A percentile compares a stretch with the other conserved stretches of the same genome.
Conservation (phyloP, 2,888 invertebrate genomes). For the Drosophila anceps region DNA sequence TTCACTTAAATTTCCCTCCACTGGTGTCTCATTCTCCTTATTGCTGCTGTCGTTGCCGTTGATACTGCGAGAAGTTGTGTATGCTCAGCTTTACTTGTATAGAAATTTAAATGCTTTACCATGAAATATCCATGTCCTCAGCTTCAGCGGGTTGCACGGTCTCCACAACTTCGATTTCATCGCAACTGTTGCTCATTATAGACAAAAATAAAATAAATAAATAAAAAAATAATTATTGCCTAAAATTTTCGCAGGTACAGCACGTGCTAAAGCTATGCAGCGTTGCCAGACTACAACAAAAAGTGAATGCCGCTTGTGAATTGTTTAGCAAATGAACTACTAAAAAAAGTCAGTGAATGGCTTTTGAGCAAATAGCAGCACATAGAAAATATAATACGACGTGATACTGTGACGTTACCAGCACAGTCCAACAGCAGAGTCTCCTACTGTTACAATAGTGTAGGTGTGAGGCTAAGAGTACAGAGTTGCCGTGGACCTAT, state of each 20-base stretch:
- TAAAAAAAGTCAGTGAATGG: background rate
- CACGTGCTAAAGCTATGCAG: slow-evolving; percentile 6
- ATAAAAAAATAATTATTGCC: background rate
- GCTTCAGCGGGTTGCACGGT: too few relatives aligned
- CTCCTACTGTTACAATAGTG: background rate
- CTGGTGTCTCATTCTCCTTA: slow-evolving; percentile 1
- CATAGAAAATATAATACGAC: too few relatives aligned
- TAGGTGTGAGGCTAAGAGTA: background rate
- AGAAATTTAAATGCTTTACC: slow-evolving; percentile 5
- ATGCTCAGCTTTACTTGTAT: too few relatives aligned
- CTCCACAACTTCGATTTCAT: background rate
- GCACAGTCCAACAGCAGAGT: background rate
- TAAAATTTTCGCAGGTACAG: background rate
- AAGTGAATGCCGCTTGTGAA: background rate
- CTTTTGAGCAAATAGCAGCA: background rate
- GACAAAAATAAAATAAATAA: background rate
- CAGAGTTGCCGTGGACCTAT: background rate
- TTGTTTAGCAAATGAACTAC: slow-evolving; percentile 3
- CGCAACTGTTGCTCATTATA: slow-evolving; percentile 11
- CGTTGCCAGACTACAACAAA: slow-evolving; percentile 16
- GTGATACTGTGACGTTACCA: background rate
- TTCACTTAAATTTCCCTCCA: background rate
- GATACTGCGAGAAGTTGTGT: fast-evolving
- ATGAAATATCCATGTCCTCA: background rate
- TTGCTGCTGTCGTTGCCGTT: background rate